Evolutionary conservation across 2,113 vertebrate species (phyloP).

Genomic region (Nymphicus hollandicus): DNA sequence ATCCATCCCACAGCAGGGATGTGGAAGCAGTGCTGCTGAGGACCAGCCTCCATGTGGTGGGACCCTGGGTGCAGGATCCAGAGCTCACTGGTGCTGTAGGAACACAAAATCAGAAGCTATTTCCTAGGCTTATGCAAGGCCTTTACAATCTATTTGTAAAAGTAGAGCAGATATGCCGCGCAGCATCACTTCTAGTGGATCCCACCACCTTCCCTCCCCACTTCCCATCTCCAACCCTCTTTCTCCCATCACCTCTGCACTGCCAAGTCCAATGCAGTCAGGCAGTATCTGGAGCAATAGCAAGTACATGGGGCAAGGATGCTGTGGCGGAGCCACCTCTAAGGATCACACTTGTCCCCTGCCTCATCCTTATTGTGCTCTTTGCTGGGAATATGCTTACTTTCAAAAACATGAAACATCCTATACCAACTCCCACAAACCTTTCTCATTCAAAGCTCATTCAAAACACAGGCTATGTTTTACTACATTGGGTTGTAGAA

Average conservation of each 20-base stretch:
- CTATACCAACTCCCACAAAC: background rate
- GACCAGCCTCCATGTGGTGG: no score
- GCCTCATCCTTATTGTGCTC: background rate
- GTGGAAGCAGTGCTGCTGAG: background rate
- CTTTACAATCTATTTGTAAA: background rate
- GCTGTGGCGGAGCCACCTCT: background rate
- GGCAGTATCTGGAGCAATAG: rapidly evolving
- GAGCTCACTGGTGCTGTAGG: background rate
- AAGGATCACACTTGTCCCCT: rapidly evolving
- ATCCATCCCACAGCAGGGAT: rapidly evolving
- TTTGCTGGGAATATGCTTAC: background rate
- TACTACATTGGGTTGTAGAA: background rate
- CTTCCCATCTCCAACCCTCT: background rate
- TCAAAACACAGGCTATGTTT: background rate
- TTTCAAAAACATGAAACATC: background rate
- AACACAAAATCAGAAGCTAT: background rate
- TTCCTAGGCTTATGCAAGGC: background rate
- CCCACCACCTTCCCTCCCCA: background rate
- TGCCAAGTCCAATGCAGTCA: rapidly evolving
- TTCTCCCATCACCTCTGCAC: background rate
- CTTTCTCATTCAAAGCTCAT: background rate
- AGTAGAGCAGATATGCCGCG: rapidly evolving
- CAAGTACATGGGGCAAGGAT: background rate
- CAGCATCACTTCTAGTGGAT: background rate
- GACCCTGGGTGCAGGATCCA: background rate